A percentile compares a stretch with the other conserved stretches of the same genome.
phyloP scores from a whole-genome alignment of 2,888 invertebrate species.

The Griposia aprilina region DNA sequence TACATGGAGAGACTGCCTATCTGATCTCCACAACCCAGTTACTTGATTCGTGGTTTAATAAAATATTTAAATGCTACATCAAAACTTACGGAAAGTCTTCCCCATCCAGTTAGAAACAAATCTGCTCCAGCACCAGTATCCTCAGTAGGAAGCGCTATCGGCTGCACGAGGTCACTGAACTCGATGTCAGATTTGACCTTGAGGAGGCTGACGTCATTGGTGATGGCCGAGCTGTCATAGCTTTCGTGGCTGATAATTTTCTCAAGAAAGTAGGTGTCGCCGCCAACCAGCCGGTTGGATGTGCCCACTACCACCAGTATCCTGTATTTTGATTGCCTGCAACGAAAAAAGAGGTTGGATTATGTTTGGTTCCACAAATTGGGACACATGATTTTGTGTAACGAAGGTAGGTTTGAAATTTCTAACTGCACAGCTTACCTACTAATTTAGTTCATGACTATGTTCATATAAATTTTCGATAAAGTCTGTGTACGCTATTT shows the following conservation, averaged over 20 bases:
- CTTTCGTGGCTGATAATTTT: slow-evolving; percentile 82
- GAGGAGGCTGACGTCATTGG: slow-evolving; percentile 87
- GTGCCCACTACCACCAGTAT: slow-evolving; percentile 86
- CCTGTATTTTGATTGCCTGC: slow-evolving; percentile 67
- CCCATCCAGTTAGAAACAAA: slow-evolving; percentile 87
- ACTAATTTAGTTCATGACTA: too few relatives aligned
- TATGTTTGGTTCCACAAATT: background rate
- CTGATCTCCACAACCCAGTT: too few relatives aligned
- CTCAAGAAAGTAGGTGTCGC: slow-evolving; percentile 80
- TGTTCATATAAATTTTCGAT: background rate
- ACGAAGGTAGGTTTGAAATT: background rate
- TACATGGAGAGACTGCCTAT: too few relatives aligned
- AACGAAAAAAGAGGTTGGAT: slow-evolving; percentile 21
- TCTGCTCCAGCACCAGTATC: slow-evolving; percentile 78
- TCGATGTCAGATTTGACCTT: slow-evolving; percentile 76
- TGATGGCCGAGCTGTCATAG: slow-evolving; percentile 78
- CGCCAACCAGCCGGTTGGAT: slow-evolving; percentile 83
- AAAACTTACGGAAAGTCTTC: slow-evolving; percentile 80
- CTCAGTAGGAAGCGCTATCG: slow-evolving; percentile 78
- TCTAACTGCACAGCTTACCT: background rate
- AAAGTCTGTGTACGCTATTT: background rate
- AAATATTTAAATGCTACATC: too few relatives aligned
- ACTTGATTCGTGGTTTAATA: too few relatives aligned
- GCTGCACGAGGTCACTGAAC: slow-evolving; percentile 78
- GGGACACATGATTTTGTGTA: background rate